Base-by-base conservation (phyloP, 2,888 invertebrate genomes). In the Eupithecia abbreviata region DNA sequence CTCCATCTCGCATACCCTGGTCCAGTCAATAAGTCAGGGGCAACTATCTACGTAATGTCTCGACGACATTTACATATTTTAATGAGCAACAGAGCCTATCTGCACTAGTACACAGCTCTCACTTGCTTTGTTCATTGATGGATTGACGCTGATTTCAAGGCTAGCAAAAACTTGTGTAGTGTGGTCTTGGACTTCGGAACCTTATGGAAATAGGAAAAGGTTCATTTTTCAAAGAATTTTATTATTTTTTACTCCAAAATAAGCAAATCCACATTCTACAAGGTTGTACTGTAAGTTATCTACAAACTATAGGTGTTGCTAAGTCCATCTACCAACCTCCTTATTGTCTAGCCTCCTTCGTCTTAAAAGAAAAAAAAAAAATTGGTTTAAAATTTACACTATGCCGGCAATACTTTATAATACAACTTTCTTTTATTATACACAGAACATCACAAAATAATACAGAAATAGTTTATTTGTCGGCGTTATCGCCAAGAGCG, bases 21-120 rank as follows among this genome's bases (percentile, higher is more conserved):
- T 85, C 85, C 85, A 81, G 81, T 83, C 84, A 81, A 83, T 82
- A 82, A 81, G 82, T 83, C 83, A 85, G 86, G 85, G 89, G 86
- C 92, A 92, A 93, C 93, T 94, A 94, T 95, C 95, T 93, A 90
- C 92, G 94, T 95, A 95, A 94, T 95, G 95, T 92, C 93, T 93
- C 89, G 84, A 88, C 86, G 84, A 86, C 91, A 94, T 95, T 95
- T 94, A 94, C 94, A 95, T 95, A 95, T 95, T 94, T 95, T 95
- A 95, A 95, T 95, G 95, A 95, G 94, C 90, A 87, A 88, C 84
- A 87, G 84, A 58, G 90, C 90, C 93, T 94, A 94, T 94, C 93
- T 91, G 84, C 85, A 77, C 74, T 70, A 66, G 41, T 73, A 30
- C 58, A 51, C 77, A 66, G 72, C 77, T 74, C 78, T 76, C 78